Evolutionary conservation across 1,140 invertebrate species (phyloP).

Genomic region (Heliconius nattereri): DNA sequence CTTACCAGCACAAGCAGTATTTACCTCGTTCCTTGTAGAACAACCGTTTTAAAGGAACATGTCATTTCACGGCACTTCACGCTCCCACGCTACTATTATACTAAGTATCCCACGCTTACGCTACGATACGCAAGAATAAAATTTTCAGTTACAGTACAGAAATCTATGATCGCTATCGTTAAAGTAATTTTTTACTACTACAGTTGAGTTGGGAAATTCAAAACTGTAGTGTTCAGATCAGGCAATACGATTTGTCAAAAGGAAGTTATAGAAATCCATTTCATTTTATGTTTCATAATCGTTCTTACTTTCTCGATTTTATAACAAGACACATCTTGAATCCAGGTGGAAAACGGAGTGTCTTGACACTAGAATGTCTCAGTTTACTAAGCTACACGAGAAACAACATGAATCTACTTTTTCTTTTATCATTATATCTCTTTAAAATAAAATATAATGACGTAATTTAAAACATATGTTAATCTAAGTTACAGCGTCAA

Average conservation of each 20-base stretch:
- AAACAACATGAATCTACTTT: neutral
- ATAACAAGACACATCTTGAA: too few relatives aligned
- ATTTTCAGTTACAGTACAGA: neutral
- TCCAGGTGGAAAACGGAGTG: too few relatives aligned
- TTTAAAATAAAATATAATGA: neutral
- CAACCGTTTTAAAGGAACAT: slow-evolving; percentile 3
- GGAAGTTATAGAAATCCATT: too few relatives aligned
- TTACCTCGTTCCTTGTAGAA: neutral
- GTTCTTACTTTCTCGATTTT: too few relatives aligned
- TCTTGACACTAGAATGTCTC: too few relatives aligned
- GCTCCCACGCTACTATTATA: slow-evolving; percentile 21
- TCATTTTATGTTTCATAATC: too few relatives aligned
- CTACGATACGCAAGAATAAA: slow-evolving; percentile 8
- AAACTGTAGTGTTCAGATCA: neutral
- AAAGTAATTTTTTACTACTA: neutral
- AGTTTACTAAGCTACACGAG: too few relatives aligned
- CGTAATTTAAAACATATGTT: neutral
- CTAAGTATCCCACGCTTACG: neutral
- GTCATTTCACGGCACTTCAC: neutral
- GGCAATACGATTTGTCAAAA: too few relatives aligned
- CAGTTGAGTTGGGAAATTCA: neutral
- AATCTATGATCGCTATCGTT: slow-evolving; percentile 3
- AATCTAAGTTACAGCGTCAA: neutral
- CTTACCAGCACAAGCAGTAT: neutral
- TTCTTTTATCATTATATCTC: neutral